These are phyloP conservation scores for Enteromius afrohamiltoni DNA, from an alignment of 2,797 vertebrate species.

Conservation along the genomic window DNA sequence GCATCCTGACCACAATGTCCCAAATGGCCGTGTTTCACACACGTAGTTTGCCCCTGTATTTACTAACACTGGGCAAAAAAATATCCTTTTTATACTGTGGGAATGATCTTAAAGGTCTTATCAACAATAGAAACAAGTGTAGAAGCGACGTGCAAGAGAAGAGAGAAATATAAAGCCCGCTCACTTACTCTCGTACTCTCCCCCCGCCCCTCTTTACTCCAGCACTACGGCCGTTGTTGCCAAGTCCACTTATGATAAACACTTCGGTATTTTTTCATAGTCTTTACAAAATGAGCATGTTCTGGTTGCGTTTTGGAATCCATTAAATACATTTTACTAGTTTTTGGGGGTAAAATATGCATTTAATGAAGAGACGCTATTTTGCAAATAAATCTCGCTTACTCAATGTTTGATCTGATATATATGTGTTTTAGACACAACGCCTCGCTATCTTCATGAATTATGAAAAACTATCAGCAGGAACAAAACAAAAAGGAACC, in stretches of 20 bases:
- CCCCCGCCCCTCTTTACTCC: conserved; percentile 45
- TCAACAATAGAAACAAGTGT: conserved; percentile 81
- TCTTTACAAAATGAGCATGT: not conserved
- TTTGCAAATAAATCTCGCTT: not conserved
- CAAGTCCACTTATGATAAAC: conserved; percentile 1
- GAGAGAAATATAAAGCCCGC: conserved; percentile 70
- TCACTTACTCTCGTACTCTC: conserved; percentile 75
- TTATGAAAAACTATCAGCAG: not conserved
- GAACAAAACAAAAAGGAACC: not conserved
- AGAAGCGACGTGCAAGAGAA: conserved; percentile 72
- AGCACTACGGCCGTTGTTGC: conserved; percentile 30
- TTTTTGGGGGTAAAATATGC: too few species aligned
- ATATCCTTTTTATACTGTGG: conserved; percentile 10
- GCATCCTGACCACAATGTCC: conserved; percentile 78
- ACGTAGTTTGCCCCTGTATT: conserved; percentile 59
- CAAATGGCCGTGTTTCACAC: conserved; percentile 71
- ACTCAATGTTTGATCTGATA: not conserved
- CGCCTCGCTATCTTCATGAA: not conserved
- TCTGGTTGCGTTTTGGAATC: not conserved
- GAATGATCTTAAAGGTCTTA: conserved; percentile 13
- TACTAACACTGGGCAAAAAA: conserved; percentile 24
- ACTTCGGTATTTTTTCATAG: not conserved
- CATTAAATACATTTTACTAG: not conserved
- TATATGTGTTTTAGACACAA: not conserved
- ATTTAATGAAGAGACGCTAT: not conserved